Conservation (phyloP, 2,113 vertebrate genomes). For the Microcebus ravelobensis region DNA sequence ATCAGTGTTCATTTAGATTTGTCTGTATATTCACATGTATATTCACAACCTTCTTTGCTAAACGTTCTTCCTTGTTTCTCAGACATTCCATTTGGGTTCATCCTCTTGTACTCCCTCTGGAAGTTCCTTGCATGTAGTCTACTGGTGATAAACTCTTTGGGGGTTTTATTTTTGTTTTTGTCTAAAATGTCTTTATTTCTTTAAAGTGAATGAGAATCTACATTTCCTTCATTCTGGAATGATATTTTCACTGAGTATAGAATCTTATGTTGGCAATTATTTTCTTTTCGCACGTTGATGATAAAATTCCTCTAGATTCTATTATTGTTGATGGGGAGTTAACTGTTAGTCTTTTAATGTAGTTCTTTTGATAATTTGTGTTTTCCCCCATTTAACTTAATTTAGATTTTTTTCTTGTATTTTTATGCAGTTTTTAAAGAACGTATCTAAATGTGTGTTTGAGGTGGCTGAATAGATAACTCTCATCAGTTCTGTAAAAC, state of each 20-base stretch:
- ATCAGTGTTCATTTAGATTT: background rate
- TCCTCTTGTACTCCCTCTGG: background rate
- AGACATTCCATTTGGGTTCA: background rate
- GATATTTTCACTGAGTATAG: background rate
- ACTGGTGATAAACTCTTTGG: background rate
- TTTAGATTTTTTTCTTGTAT: background rate
- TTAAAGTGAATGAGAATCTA: background rate
- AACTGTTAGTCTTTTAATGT: background rate
- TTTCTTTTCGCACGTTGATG: background rate
- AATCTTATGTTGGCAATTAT: background rate
- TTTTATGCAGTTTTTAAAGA: background rate
- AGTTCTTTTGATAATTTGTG: background rate
- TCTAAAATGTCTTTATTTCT: background rate
- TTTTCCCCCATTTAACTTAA: background rate
- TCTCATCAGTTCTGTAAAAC: background rate
- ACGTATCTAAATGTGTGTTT: background rate
- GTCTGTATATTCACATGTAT: background rate
- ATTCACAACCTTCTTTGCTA: background rate
- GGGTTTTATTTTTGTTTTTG: background rate
- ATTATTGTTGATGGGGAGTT: background rate
- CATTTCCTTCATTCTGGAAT: background rate
- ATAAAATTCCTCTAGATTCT: background rate
- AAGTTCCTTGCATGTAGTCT: background rate
- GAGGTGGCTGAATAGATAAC: background rate
- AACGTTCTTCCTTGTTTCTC: background rate